Base-by-base conservation (phyloP, 2,888 invertebrate genomes). In the Argyresthia albistria region DNA sequence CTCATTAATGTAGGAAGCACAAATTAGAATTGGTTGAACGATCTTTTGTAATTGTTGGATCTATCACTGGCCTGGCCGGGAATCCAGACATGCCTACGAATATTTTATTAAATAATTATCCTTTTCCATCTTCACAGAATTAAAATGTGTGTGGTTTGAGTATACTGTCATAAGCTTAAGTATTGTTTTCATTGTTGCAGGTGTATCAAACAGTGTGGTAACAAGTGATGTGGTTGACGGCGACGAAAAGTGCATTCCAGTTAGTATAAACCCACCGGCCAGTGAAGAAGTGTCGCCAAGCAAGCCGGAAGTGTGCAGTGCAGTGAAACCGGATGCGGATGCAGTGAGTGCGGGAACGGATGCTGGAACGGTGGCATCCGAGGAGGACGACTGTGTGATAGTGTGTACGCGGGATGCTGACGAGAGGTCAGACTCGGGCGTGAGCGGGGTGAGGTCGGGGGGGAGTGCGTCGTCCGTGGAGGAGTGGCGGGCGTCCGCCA, bases 401-500 rank as follows among this genome's bases (percentile, higher is more conserved):
- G 90, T 90, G 88, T 88, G 89, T 80, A 80, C 86, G 73, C 80
- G 80, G 72, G 84, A 86, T 87, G 88, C 86, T 81, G 89, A 87
- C 82, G 87, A 83, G 67, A 77, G 83, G 70, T 90, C 89, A 80
- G 91, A 91, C 81, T 91, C 91, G 70, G 91, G 93, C 83, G 91
- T 93, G 89, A 93, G 93, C 81, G 93, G 93, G 54, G 86, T 93
- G 70, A 90, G 93, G 66, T 92, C 92, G 69, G 90, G 91, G 67
- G 90, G 91, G 64, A 88, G 88, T 70, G 93, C 93, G 89, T 93
- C 93, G 81, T 91, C 93, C 65, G 92, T 92, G 79, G 93, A 93
- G 71, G 93, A 92, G 76, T 90, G 93, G 77, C 92, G 92, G 80
- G 93, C 93, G 76, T 89, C 93, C 76, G 93, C 93, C 74, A 90